Base-by-base conservation (phyloP, 2,797 vertebrate genomes). In the Pempheris klunzingeri region DNA sequence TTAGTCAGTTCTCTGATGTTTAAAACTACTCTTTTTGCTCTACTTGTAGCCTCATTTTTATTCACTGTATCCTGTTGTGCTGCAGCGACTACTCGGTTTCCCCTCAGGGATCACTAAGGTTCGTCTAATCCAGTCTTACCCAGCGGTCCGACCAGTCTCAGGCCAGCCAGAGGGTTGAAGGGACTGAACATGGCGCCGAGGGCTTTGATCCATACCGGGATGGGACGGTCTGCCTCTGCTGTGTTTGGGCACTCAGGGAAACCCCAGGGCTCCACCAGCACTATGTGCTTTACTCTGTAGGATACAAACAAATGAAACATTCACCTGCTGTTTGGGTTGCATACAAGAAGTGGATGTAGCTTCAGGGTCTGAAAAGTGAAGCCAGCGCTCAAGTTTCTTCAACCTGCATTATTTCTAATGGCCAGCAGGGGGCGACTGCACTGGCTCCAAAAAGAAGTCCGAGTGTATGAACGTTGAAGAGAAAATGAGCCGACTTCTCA, bases 211-310 rank as follows among this genome's bases (percentile, higher is more conserved):
- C 98, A 99, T 32, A 98, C 94, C 0, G 98, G 97, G 91, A 97
- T 95, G 61, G 97, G 95, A 69, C 95, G 93, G 72, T 97, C 97
- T 0, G 96, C 93, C 50, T 97, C 96, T 10, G 77, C 91, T 41
- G 92, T 92, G 79, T 96, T 94, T 4, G 96, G 97, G 47, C 94
- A 89, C 88, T 97, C 95, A 26, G 97, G 97, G 87, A 99, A 97
- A 81, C 98, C 98, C 98, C 98, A 99, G 0, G 98, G 98, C 81
- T 99, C 98, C 90, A 99, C 97, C 92, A 99, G 92, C 84, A 99
- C 92, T 62, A 99, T 90, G 82, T 97, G 96, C 87, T 95, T 97
- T 68, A 98, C 96, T 90, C 98, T 99, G 90, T 7, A 36, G 43
- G 20, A 72, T 2, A 69, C 12, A n/a, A 2, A 41, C 2, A 28